A percentile compares a stretch with the other conserved stretches of the same genome.
Evolutionary conservation across 2,888 invertebrate species (phyloP).

Genomic region (Teleogryllus oceanicus): DNA sequence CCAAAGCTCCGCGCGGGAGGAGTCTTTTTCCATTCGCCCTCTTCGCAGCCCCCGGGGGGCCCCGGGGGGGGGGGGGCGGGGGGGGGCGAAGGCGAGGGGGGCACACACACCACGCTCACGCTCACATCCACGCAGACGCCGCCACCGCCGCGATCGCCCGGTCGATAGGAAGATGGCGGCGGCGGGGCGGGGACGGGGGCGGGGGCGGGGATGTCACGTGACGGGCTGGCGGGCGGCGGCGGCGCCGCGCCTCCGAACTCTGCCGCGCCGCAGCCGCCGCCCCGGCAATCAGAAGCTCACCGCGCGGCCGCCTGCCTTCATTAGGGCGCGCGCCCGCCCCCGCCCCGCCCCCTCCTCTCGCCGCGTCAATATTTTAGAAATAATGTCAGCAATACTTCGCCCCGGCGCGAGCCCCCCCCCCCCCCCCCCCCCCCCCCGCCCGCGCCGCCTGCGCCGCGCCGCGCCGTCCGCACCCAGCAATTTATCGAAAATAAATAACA

Average conservation of each 20-base stretch:
- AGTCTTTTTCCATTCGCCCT: constrained; percentile 18
- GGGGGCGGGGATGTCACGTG: background rate
- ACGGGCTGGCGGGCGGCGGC: background rate
- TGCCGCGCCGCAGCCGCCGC: background rate
- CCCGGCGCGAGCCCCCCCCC: background rate
- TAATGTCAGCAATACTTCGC: constrained; percentile 18
- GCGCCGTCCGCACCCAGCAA: background rate
- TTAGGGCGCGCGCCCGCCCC: background rate
- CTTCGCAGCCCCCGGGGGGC: background rate
- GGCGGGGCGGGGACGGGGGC: background rate
- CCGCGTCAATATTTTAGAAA: constrained; percentile 18
- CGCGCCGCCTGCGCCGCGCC: background rate
- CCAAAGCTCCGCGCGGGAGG: background rate
- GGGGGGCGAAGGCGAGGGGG: background rate
- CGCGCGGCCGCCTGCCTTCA: constrained; percentile 2
- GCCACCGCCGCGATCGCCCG: background rate
- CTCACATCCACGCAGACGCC: background rate
- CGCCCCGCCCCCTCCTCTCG: background rate
- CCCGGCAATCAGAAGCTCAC: constrained; percentile 9
- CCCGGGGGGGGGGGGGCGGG: background rate
- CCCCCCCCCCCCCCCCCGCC: background rate
- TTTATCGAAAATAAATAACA: constrained; percentile 18
- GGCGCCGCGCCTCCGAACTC: background rate
- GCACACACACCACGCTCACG: background rate
- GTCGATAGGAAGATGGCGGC: constrained; percentile 18